These are phyloP conservation scores for Tethya wilhelma DNA, from an alignment of 37 sponge, comb jelly and placozoan species.

Conservation along the genomic window DNA sequence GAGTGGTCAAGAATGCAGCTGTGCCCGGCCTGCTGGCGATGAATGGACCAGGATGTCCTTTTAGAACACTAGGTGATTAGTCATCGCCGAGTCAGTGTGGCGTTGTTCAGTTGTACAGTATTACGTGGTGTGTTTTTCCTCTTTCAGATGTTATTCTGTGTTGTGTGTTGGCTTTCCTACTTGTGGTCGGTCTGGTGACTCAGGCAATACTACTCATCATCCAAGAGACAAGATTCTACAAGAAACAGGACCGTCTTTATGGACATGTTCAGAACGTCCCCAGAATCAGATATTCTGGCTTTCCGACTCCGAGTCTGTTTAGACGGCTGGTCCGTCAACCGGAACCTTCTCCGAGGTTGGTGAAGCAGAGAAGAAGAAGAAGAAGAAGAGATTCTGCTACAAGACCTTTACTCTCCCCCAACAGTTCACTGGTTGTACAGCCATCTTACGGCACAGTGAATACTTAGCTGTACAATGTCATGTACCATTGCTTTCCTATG, in stretches of 20 bases:
- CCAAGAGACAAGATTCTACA: neutral
- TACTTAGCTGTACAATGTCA: no score
- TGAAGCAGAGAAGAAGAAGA: no score
- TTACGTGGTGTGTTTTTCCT: neutral
- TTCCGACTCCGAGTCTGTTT: neutral
- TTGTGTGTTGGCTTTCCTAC: neutral
- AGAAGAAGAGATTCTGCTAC: neutral
- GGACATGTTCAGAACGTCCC: neutral
- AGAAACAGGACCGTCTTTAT: neutral
- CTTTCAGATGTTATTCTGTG: neutral
- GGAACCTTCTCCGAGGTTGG: no score
- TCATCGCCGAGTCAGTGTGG: no score
- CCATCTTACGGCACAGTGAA: no score
- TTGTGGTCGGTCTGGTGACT: neutral
- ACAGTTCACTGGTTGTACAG: conserved; percentile 4
- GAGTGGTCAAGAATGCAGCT: conserved; percentile 8
- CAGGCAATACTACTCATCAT: neutral
- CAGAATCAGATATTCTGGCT: neutral
- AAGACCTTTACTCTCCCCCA: neutral
- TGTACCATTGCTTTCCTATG: no score
- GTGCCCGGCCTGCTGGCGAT: neutral
- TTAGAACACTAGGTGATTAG: neutral
- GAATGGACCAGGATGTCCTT: neutral
- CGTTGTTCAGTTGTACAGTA: no score
- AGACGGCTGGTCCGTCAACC: neutral